These are phyloP conservation scores for Trachops cirrhosus DNA, from an alignment of 2,797 vertebrate species.

Conservation along the genomic window DNA sequence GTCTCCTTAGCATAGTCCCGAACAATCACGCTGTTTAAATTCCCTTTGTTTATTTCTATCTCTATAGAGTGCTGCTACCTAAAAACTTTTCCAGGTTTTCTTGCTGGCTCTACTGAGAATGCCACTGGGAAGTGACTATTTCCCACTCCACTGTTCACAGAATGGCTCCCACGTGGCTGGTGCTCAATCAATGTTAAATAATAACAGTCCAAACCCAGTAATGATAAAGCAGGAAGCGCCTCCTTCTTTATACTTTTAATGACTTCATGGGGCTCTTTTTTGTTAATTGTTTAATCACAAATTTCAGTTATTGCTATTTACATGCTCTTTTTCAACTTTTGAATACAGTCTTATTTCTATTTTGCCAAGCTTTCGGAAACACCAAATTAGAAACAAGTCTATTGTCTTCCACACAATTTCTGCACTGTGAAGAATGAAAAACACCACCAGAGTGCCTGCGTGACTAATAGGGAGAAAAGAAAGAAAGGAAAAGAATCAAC, in stretches of 20 bases:
- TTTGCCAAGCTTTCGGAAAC: constrained; percentile 71
- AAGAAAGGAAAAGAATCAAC: neutral
- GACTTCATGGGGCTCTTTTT: constrained; percentile 71
- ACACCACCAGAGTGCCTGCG: constrained; percentile 56
- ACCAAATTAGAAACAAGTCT: constrained; percentile 76
- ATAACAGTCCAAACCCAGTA: constrained; percentile 59
- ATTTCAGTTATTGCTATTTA: constrained; percentile 67
- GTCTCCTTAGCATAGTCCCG: neutral
- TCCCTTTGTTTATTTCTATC: neutral
- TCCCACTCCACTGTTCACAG: neutral
- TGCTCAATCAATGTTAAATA: constrained; percentile 59
- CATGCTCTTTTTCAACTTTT: constrained; percentile 73
- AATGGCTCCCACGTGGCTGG: constrained; percentile 30
- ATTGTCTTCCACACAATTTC: constrained; percentile 69
- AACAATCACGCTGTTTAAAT: neutral
- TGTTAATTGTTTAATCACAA: constrained; percentile 77
- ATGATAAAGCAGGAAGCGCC: constrained; percentile 67
- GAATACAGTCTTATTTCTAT: constrained; percentile 75
- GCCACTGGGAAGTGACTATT: neutral
- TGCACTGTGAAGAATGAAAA: constrained; percentile 75
- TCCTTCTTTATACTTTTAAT: constrained; percentile 76
- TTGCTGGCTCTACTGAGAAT: neutral
- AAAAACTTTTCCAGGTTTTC: neutral
- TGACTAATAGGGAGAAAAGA: constrained; percentile 42
- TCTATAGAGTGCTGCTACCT: neutral